Percentiles rank a stretch among this genome's conserved stretches.
Evolutionary conservation across 2,113 vertebrate genomes (phyloP).

Genomic region (Plecotus auritus): DNA sequence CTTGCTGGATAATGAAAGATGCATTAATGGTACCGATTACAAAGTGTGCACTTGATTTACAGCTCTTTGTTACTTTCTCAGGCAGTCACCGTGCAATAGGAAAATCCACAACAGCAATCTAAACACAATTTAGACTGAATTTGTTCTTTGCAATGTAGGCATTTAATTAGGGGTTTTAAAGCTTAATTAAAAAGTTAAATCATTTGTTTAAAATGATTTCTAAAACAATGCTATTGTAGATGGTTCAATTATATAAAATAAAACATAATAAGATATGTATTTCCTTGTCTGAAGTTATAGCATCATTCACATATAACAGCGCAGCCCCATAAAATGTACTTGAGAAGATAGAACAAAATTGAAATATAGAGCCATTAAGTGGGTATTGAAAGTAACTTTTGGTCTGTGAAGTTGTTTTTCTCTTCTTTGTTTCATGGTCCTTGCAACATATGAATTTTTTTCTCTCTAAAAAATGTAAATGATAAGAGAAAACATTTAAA

Average conservation of each 20-base stretch:
- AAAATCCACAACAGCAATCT: conserved; percentile 77
- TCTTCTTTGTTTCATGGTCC: conserved; percentile 44
- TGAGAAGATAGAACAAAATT: conserved; percentile 65
- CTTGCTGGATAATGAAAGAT: conserved; percentile 73
- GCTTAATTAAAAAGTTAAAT: conserved; percentile 87
- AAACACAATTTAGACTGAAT: conserved; percentile 78
- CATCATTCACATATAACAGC: conserved; percentile 66
- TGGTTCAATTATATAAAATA: conserved; percentile 75
- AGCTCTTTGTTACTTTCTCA: conserved; percentile 72
- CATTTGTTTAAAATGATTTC: conserved; percentile 78
- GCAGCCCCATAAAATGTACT: conserved; percentile 72
- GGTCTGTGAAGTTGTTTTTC: conserved; percentile 63
- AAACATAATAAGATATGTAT: conserved; percentile 72
- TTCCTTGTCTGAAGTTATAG: conserved; percentile 71
- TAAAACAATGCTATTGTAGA: conserved; percentile 65
- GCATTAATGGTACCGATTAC: conserved; percentile 76
- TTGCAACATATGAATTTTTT: conserved; percentile 47
- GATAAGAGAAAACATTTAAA: conserved; percentile 17
- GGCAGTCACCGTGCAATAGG: conserved; percentile 66
- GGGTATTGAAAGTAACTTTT: conserved; percentile 65
- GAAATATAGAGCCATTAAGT: conserved; percentile 76
- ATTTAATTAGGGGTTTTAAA: conserved; percentile 84
- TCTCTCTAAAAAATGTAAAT: conserved; percentile 36
- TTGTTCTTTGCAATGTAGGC: conserved; percentile 78
- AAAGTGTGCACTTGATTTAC: conserved; percentile 72